Conservation (phyloP, 2,797 vertebrate species). For the Pygocentrus nattereri region DNA sequence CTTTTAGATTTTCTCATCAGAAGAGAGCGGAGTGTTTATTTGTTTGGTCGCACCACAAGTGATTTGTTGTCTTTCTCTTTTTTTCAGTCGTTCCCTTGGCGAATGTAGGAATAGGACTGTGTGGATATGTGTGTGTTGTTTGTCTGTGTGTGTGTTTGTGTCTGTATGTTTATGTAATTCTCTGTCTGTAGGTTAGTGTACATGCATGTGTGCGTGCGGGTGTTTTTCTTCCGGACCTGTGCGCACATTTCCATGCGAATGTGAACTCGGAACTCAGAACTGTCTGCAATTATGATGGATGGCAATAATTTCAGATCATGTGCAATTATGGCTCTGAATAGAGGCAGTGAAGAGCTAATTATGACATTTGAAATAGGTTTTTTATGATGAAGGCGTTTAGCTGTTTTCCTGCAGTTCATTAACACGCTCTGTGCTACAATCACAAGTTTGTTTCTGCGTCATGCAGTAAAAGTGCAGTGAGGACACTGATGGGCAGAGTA, state of each 20-base stretch:
- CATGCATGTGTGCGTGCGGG: no score
- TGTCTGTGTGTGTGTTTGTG: not conserved
- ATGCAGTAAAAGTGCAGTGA: not conserved
- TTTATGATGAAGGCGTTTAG: slow-evolving; percentile 31
- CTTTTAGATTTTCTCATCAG: slow-evolving; percentile 34
- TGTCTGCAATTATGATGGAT: slow-evolving; percentile 39
- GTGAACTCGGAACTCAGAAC: slow-evolving; percentile 23
- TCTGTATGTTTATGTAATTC: no score
- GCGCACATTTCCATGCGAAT: slow-evolving; percentile 35
- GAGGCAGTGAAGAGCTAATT: slow-evolving; percentile 27
- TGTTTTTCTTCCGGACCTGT: no score
- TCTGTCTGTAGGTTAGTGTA: no score
- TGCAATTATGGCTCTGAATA: slow-evolving; percentile 45
- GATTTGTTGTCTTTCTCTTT: not conserved
- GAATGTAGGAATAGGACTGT: not conserved
- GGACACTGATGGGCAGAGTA: not conserved
- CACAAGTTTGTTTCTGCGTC: not conserved
- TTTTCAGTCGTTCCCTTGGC: slow-evolving; percentile 22
- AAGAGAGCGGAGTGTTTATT: slow-evolving; percentile 38
- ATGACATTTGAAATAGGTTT: slow-evolving; percentile 41
- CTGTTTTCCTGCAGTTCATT: not conserved
- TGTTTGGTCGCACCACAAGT: slow-evolving; percentile 15
- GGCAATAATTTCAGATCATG: slow-evolving; percentile 43
- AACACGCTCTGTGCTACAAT: not conserved
- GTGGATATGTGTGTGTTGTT: not conserved